phyloP scores from a whole-genome alignment of 2,888 invertebrate genomes.

The Athalia cordata region DNA sequence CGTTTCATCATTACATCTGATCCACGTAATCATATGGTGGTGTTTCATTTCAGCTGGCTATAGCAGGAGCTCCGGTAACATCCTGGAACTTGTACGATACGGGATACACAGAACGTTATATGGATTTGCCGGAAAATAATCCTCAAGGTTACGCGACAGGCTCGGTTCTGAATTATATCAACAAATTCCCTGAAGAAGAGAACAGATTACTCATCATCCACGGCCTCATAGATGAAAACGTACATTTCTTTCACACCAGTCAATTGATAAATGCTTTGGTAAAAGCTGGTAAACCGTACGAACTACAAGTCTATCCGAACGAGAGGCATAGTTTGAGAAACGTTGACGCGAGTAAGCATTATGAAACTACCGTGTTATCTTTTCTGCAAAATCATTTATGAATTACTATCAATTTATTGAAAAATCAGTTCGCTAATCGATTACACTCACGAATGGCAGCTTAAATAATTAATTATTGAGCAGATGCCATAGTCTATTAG shows the following conservation, averaged over 20 bases:
- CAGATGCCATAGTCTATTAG: constrained; percentile 5
- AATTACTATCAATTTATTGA: constrained; percentile 49
- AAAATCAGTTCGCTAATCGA: constrained; percentile 13
- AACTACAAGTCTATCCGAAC: constrained; percentile 95
- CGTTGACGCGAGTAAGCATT: constrained; percentile 95
- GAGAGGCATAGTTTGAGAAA: constrained; percentile 97
- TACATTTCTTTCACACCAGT: constrained; percentile 97
- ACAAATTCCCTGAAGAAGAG: constrained; percentile 93
- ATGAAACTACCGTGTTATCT: constrained; percentile 94
- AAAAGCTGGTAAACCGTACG: constrained; percentile 96
- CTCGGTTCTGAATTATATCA: constrained; percentile 89
- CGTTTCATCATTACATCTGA: constrained; percentile 28
- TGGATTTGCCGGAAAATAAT: constrained; percentile 90
- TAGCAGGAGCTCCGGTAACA: constrained; percentile 98
- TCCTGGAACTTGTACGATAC: constrained; percentile 99
- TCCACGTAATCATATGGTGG: constrained; percentile 30
- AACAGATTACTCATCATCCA: constrained; percentile 95
- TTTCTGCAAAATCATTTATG: constrained; percentile 90
- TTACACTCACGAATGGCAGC: constrained; percentile 26
- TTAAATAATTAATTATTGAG: constrained; percentile 32
- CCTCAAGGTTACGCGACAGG: constrained; percentile 87
- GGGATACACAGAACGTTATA: constrained; percentile 98
- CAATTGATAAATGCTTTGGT: constrained; percentile 92
- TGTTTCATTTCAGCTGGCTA: constrained; percentile 77
- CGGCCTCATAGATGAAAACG: constrained; percentile 98